Conservation (phyloP, 2,113 vertebrate genomes). For the Alectura lathami region DNA sequence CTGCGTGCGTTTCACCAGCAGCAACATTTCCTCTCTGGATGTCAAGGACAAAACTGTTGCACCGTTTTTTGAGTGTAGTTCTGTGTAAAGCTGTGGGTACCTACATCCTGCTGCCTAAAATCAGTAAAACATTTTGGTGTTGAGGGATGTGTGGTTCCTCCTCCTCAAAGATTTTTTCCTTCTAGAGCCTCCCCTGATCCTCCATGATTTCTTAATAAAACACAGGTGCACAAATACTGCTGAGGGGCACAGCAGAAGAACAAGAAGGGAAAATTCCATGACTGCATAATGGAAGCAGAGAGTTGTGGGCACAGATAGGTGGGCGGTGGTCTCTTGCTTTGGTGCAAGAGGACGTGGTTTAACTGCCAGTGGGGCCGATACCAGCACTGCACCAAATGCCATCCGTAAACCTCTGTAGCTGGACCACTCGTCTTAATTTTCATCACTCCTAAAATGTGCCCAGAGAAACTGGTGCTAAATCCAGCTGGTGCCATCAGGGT, state of each 20-base stretch:
- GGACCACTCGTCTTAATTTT: neutral
- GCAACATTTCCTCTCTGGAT: neutral
- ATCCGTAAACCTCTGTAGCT: neutral
- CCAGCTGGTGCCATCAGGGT: neutral
- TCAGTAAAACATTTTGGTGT: neutral
- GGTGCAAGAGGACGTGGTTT: neutral
- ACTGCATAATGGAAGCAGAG: neutral
- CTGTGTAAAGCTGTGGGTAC: too few species aligned
- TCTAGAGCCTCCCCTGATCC: neutral
- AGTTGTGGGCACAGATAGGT: neutral
- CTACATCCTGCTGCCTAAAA: neutral
- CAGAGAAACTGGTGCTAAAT: neutral
- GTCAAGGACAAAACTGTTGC: neutral
- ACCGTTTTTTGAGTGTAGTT: too few species aligned
- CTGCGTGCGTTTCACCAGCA: neutral
- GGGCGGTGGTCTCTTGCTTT: neutral
- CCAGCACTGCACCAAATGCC: accelerated
- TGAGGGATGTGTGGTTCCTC: neutral
- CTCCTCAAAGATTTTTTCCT: neutral
- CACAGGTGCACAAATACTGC: neutral
- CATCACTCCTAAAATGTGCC: neutral
- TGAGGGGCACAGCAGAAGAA: neutral
- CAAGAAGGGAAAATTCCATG: too few species aligned
- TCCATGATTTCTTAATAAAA: neutral
- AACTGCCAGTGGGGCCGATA: neutral